These are phyloP conservation scores for Agrochola lota DNA, from an alignment of 2,888 invertebrate species.

Conservation along the genomic window DNA sequence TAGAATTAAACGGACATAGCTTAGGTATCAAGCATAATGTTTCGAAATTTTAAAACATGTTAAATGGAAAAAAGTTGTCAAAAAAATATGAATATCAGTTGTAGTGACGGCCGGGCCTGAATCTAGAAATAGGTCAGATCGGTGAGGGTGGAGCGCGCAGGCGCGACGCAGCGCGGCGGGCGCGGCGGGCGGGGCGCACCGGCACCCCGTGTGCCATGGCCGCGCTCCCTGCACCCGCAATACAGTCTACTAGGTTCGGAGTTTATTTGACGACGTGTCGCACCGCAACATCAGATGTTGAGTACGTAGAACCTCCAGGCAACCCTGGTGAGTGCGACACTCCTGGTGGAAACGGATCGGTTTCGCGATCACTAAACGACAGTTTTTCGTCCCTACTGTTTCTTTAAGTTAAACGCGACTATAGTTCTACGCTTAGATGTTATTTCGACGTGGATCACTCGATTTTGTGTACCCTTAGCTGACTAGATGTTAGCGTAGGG, in stretches of 20 bases:
- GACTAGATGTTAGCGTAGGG: constrained; percentile 86
- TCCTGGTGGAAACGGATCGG: constrained; percentile 54
- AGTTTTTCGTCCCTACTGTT: constrained; percentile 65
- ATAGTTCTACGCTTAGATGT: constrained; percentile 83
- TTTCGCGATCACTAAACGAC: constrained; percentile 70
- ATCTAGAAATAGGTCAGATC: constrained; percentile 78
- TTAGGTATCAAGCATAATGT: not conserved
- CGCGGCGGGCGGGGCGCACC: constrained; percentile 66
- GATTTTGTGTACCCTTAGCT: constrained; percentile 78
- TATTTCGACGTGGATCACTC: constrained; percentile 76
- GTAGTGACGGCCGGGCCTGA: constrained; percentile 61
- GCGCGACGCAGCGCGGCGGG: constrained; percentile 65
- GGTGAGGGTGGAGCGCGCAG: constrained; percentile 71
- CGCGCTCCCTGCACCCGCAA: constrained; percentile 71
- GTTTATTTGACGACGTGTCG: constrained; percentile 72
- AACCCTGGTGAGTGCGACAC: constrained; percentile 81
- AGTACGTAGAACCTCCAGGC: constrained; percentile 75
- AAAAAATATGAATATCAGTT: constrained; percentile 36
- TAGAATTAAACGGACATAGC: not conserved
- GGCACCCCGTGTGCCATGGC: constrained; percentile 60
- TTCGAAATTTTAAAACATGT: not conserved
- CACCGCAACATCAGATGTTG: constrained; percentile 69
- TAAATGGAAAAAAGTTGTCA: not conserved
- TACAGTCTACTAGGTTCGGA: constrained; percentile 73
- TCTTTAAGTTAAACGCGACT: constrained; percentile 74